Evolutionary conservation across 2,888 invertebrate species (phyloP).

Genomic region (Thumatha senex): DNA sequence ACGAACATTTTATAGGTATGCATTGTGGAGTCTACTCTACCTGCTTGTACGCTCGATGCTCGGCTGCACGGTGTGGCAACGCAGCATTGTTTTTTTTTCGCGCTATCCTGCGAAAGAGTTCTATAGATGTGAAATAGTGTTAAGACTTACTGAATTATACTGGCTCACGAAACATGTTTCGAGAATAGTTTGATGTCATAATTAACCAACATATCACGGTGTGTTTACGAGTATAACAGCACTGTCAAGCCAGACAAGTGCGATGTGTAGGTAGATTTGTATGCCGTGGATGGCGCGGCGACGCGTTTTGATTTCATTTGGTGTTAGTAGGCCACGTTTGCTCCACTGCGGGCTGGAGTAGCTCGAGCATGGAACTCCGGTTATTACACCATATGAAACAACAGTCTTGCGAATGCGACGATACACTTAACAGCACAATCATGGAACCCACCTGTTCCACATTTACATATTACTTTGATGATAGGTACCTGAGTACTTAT

Average conservation of each 20-base stretch:
- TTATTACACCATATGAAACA: constrained; percentile 56
- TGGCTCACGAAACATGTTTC: constrained; percentile 55
- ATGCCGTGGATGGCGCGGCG: constrained; percentile 39
- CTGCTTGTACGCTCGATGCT: constrained; percentile 48
- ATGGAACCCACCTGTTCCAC: constrained; percentile 6
- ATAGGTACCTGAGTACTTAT: too few relatives aligned
- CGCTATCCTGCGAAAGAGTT: constrained; percentile 71
- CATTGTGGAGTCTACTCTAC: constrained; percentile 73
- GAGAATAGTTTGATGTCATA: constrained; percentile 57
- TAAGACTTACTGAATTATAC: constrained; percentile 53
- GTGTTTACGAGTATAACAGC: constrained; percentile 37
- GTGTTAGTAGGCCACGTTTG: constrained; percentile 74
- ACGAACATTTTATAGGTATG: constrained; percentile 51
- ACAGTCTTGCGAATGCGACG: constrained; percentile 43
- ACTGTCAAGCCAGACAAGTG: constrained; percentile 45
- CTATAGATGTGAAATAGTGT: constrained; percentile 57
- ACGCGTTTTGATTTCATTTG: constrained; percentile 67
- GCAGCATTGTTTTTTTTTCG: constrained; percentile 76
- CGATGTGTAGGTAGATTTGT: constrained; percentile 45
- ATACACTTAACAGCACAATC: constrained; percentile 25
- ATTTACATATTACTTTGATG: neutral
- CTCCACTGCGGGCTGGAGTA: constrained; percentile 50
- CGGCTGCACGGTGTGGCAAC: constrained; percentile 79
- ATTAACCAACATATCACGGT: constrained; percentile 51
- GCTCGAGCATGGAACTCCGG: constrained; percentile 31